Evolutionary conservation across 2,888 invertebrate species (phyloP), one percentile per base, ranked within the genome.

Genomic region (Taphrorychus bicolor): DNA sequence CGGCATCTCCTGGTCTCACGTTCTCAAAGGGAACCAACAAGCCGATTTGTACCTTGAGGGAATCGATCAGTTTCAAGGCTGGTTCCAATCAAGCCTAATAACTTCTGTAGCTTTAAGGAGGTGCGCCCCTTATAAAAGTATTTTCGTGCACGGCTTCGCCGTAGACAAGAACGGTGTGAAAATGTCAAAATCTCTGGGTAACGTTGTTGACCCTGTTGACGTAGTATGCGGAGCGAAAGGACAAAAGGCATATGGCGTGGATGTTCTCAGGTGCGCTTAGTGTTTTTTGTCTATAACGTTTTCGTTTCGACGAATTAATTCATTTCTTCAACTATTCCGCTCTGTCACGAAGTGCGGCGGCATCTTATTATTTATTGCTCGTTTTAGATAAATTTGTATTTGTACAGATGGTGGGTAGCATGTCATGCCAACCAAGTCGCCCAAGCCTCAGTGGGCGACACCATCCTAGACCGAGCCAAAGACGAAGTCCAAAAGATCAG

Each of bases 101-200:
- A 95, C 95, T 0, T 93, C 95, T 4, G 85, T 95, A 9, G 98
- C 95, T 0, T 81, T 93, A 22, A 87, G 88, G 59, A 87, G 86
- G 16, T 82, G 82, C 59, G 85, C 94, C 0, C 97, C 97, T 2
- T 97, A 91, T 80, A 91, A 90, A 78, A 86, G 89, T 0, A 83
- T 96, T 51, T 92, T 96, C 78, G 93, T 96, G 0, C 99, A 99
- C 83, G 99, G 98, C 0, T 99, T 98, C 82, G 93, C 94, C 0
- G 93, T 98, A 0, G 99, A 99, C 79, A 91, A 94, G 69, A 88
- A 94, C 53, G 94, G 94, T 3, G 84, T 87, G 7, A 99, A 99
- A 84, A 99, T 99, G 99, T 98, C 98, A 0, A 99, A 99, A 80
- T 99, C 98, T 0, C 74, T 95, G 9, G 99, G 99, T 2, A 99